A percentile compares a stretch with the other conserved stretches of the same genome.
Evolutionary conservation across 2,888 invertebrate genomes (phyloP).

Genomic region (Lycophotia porphyrea): DNA sequence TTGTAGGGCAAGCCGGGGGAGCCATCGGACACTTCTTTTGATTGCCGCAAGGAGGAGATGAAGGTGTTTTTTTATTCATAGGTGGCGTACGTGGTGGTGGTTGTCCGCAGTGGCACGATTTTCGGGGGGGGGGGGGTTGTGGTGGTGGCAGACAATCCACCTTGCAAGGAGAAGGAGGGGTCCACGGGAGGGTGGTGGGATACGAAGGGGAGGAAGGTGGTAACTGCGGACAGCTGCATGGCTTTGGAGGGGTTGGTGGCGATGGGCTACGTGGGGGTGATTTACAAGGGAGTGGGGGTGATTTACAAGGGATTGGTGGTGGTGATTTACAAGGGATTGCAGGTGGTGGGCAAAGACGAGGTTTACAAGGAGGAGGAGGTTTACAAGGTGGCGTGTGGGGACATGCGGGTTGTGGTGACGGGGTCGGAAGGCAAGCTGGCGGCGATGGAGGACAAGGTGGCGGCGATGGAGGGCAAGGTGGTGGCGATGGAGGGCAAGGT

Average conservation of each 20-base stretch:
- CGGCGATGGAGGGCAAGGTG: constrained; percentile 17
- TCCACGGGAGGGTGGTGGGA: background rate
- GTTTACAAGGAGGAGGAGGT: background rate
- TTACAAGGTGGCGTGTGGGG: constrained; percentile 1
- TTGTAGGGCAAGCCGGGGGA: background rate
- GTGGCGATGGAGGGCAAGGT: background rate
- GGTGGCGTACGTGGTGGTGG: constrained; percentile 8
- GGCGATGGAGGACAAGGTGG: background rate
- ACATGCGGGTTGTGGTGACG: constrained; percentile 13
- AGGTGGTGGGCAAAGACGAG: background rate
- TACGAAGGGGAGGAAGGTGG: background rate
- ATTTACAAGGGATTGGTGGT: background rate
- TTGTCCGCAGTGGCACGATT: background rate
- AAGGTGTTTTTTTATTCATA: background rate
- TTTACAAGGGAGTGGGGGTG: background rate
- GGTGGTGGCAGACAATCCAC: constrained; percentile 13
- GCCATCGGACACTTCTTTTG: constrained; percentile 6
- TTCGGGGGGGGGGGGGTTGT: background rate
- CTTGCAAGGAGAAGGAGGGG: constrained; percentile 26
- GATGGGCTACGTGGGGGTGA: background rate
- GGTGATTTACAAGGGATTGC: background rate
- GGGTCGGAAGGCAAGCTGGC: constrained; percentile 12
- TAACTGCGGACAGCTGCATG: background rate
- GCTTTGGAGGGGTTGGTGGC: background rate
- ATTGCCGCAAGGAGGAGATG: background rate